Base-by-base conservation (phyloP, 2,797 vertebrate genomes). In the Rhynchotus rufescens region DNA sequence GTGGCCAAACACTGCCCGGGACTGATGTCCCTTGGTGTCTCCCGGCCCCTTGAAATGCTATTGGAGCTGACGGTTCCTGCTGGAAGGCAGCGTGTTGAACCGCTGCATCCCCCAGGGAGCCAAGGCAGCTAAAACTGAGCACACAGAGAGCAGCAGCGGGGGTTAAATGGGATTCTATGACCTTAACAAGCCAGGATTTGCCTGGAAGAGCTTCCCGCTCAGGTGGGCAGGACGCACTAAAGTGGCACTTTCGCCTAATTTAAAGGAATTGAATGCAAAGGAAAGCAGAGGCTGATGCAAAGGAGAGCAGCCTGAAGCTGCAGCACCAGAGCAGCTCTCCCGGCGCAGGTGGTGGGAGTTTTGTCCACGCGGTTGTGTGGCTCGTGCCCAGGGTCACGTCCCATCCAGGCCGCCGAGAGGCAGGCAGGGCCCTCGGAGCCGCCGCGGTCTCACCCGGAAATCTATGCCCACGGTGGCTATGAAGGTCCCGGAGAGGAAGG, bases 391-490 rank as follows among this genome's bases (percentile, higher is more conserved):
- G 22, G 5, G 25, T 5, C 25, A 9, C 11, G 26, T 52, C 51
- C 51, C 51, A 12, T 8, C 25, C 26, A 19, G 20, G 45, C 45
- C 45, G 10, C 62, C 21, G 38, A 60, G 68, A 65, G 57, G n/a
- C 52, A 80, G 86, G 49, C 57, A 12, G 1, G 2, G 22, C 56
- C 15, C 0, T 0, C 6, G 89, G 83, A 90, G 95, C 94, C 6
- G 5, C 54, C 59, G 73, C 84, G 92, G 90, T 98, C 99, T 99
- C 98, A 99, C 99, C 99, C 99, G 98, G 96, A 99, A 99, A 98
- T 99, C 99, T 98, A 99, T 99, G 98, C 99, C 99, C 95, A 99
- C 99, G 83, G 99, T 99, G 98, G 99, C 99, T 96, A 99, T 98
- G 98, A 99, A 99, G 97, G 98, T 99, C 96, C 99, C 98, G 96